Base-by-base conservation (phyloP, 1,140 invertebrate species). In the Calosoma granatense region DNA sequence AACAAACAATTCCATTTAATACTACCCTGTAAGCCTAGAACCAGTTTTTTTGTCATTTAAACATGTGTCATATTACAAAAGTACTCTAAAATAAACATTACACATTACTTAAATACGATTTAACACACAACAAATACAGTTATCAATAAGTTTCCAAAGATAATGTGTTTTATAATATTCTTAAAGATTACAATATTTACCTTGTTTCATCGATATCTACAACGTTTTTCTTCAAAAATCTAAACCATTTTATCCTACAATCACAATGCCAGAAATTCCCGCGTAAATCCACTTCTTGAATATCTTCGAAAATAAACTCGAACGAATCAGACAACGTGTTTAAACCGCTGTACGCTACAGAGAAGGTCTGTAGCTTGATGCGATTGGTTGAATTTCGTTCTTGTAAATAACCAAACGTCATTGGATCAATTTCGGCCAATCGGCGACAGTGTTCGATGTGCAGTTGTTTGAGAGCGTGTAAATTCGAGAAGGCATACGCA, bases 401-500 rank as follows among this genome's bases (percentile, higher is more conserved):
- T 66, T 58, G 51, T 1, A 67, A 52, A 22, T 65, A 41, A 9
- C 68, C 70, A 60, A 72, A 70, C 0, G 66, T 66, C 20, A 66
- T 47, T 6, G 63, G 63, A 52, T 61, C 67, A 51, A 72, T 66
- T 36, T 64, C 58, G 17, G 53, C 53, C 36, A 72, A 56, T 26
- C 64, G 63, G 2, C 56, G 60, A 62, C 64, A 67, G 58, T 70
- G 60, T 12, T 63, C 64, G 1, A 72, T 55, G 12, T 63, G 54
- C 14, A 72, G 56, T 21, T 61, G 59, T 61, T 70, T 64, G 23
- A 72, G 59, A 54, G 62, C 36, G 51, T 61, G 54, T 51, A 72
- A 59, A 61, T 70, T 69, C 17, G 65, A 70, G 47, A 72, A 70
- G 22, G 67, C 69, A 54, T 70, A 70, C 22, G 64, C 63, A 19